Evolutionary conservation across 2,888 invertebrate species (phyloP).

Genomic region (Timandra comae): DNA sequence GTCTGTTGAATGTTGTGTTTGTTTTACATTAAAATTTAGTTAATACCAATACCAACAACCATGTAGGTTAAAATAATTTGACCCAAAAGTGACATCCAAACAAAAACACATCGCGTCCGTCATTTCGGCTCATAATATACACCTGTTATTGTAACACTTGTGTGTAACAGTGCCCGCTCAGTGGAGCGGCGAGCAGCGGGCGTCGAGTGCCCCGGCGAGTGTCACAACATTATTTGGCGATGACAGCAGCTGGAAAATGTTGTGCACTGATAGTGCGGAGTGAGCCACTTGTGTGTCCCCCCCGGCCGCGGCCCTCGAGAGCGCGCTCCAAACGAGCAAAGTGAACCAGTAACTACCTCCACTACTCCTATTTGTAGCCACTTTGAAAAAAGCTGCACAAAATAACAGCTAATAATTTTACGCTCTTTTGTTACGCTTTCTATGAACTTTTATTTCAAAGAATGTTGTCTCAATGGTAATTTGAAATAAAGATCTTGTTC

Average conservation of each 20-base stretch:
- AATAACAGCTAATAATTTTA: slow-evolving; percentile 13
- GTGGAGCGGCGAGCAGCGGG: slow-evolving; percentile 2
- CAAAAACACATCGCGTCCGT: too few species aligned
- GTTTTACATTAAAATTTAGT: too few species aligned
- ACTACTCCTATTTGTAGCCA: slow-evolving; percentile 11
- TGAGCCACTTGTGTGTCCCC: slow-evolving; percentile 9
- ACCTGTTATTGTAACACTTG: too few species aligned
- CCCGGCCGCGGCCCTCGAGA: slow-evolving; percentile 9
- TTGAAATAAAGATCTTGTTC: too few species aligned
- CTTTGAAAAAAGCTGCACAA: slow-evolving; percentile 14
- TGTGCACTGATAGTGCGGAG: slow-evolving; percentile 10
- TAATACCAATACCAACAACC: too few species aligned
- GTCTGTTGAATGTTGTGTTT: too few species aligned
- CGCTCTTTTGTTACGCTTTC: slow-evolving; percentile 4
- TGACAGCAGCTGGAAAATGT: slow-evolving; percentile 20
- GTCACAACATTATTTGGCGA: slow-evolving; percentile 26
- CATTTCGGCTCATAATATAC: too few species aligned
- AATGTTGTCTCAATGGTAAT: too few species aligned
- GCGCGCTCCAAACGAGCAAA: slow-evolving; percentile 16
- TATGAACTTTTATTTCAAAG: too few species aligned
- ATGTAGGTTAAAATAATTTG: too few species aligned
- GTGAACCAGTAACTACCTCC: slow-evolving; percentile 12
- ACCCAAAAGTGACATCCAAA: too few species aligned
- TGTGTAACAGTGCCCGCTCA: slow-evolving; percentile 2
- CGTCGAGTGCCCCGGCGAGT: slow-evolving; percentile 1